Percentiles rank a stretch among this genome's conserved stretches.
These are phyloP conservation scores for Podilymbus podiceps DNA, from an alignment of 2,113 vertebrate genomes.

Conservation along the genomic window DNA sequence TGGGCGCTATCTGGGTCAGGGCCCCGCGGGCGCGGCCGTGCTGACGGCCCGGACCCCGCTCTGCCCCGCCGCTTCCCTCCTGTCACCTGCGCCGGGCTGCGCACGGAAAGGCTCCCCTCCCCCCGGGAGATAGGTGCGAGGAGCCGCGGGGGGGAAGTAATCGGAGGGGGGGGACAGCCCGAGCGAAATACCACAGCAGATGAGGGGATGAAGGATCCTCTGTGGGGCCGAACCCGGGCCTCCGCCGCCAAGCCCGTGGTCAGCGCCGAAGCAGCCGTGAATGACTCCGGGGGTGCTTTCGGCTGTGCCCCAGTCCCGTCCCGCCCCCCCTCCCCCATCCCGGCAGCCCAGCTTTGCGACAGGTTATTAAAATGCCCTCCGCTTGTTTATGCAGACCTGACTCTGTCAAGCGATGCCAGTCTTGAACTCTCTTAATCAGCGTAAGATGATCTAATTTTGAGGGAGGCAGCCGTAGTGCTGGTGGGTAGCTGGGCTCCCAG, in stretches of 20 bases:
- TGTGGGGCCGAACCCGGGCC: neutral
- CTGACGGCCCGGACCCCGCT: neutral
- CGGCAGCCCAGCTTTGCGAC: neutral
- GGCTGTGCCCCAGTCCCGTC: too few relatives aligned
- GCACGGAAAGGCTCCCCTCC: neutral
- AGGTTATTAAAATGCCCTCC: neutral
- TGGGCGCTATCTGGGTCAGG: slow-evolving; percentile 31
- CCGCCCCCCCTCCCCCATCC: neutral
- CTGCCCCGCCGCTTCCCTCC: neutral
- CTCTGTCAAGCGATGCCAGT: neutral
- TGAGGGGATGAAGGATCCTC: neutral
- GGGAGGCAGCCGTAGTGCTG: neutral
- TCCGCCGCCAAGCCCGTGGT: neutral
- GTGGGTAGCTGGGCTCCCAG: neutral
- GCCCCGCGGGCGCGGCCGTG: neutral
- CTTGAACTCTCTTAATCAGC: neutral
- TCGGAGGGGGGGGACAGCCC: neutral
- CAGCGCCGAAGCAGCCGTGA: neutral
- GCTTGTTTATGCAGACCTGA: neutral
- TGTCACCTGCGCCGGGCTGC: neutral
- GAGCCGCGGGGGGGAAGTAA: neutral
- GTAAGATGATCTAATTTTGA: neutral
- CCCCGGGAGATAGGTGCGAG: neutral
- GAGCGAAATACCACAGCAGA: neutral
- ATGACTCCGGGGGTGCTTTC: neutral